Percentiles rank a stretch among this genome's conserved stretches.
Evolutionary conservation across 2,888 invertebrate species (phyloP).

Genomic region (Melanotus villosus): DNA sequence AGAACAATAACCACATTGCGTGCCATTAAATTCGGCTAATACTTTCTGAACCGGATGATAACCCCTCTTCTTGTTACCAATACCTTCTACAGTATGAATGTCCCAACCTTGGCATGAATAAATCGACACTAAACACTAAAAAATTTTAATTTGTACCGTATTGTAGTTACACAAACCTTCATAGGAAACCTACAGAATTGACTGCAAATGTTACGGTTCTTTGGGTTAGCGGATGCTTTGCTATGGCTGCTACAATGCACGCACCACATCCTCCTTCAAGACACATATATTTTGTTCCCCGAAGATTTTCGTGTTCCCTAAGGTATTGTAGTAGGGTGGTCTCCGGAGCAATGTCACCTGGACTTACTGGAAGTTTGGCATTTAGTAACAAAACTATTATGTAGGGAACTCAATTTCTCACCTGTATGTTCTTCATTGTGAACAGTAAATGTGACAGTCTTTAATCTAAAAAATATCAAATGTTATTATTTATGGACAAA

Average conservation of each 20-base stretch:
- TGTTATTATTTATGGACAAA: too few relatives aligned
- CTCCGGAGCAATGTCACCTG: conserved; percentile 68
- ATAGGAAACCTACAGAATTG: conserved; percentile 74
- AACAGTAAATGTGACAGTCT: background rate
- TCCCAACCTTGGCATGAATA: conserved; percentile 74
- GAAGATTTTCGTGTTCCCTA: conserved; percentile 73
- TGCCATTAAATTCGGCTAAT: conserved; percentile 74
- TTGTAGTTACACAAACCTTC: background rate
- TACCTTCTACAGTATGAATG: conserved; percentile 78
- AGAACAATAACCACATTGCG: conserved; percentile 81
- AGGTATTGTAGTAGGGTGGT: conserved; percentile 77
- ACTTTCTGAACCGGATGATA: conserved; percentile 76
- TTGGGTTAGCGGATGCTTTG: conserved; percentile 69
- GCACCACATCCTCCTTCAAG: conserved; percentile 82
- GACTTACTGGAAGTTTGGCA: conserved; percentile 56
- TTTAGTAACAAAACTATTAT: background rate
- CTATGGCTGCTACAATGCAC: conserved; percentile 72
- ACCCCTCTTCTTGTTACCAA: conserved; percentile 75
- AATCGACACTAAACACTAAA: conserved; percentile 71
- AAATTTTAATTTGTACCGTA: background rate
- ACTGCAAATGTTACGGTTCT: conserved; percentile 72
- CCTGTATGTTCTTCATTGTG: background rate
- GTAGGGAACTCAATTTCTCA: background rate
- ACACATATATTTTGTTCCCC: conserved; percentile 81
- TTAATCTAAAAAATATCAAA: too few relatives aligned